A percentile compares a stretch with the other conserved stretches of the same genome.
These are phyloP conservation scores for Sipha maydis DNA, from an alignment of 2,888 invertebrate species.

Conservation along the genomic window DNA sequence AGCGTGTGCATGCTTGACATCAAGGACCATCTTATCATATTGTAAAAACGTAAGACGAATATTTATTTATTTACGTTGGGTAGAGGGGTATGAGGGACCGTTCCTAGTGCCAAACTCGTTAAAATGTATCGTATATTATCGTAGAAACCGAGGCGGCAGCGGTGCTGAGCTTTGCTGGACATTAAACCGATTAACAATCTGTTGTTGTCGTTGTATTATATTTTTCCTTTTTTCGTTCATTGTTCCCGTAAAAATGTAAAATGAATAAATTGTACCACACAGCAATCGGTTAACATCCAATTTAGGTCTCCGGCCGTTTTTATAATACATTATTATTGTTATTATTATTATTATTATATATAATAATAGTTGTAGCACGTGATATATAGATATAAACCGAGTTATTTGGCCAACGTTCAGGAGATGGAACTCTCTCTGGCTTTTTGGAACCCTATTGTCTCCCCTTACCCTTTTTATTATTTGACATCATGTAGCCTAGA, in stretches of 20 bases:
- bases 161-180: too few species aligned
- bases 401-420: conserved; percentile 42
- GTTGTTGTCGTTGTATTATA: neutral
- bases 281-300: conserved; percentile 3
- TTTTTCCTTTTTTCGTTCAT: neutral
- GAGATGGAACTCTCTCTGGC: neutral
- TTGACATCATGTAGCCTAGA: neutral
- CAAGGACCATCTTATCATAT: too few species aligned
- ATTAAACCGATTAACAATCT: too few species aligned
- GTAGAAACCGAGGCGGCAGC: too few species aligned
- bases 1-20: too few species aligned
- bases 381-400: conserved; percentile 19
- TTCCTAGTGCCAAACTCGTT: too few species aligned
- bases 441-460: conserved; percentile 17
- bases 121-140: too few species aligned
- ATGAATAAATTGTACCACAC: neutral
- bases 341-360: neutral
- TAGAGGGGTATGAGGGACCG: neutral
- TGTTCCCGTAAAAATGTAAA: too few species aligned
- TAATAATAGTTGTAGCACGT: neutral
- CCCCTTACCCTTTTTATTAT: neutral
- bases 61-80: neutral
- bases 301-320: neutral
- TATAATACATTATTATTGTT: neutral
- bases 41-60: neutral